phyloP scores from a whole-genome alignment of 2,888 invertebrate species.

The Cataglyphis livida region DNA sequence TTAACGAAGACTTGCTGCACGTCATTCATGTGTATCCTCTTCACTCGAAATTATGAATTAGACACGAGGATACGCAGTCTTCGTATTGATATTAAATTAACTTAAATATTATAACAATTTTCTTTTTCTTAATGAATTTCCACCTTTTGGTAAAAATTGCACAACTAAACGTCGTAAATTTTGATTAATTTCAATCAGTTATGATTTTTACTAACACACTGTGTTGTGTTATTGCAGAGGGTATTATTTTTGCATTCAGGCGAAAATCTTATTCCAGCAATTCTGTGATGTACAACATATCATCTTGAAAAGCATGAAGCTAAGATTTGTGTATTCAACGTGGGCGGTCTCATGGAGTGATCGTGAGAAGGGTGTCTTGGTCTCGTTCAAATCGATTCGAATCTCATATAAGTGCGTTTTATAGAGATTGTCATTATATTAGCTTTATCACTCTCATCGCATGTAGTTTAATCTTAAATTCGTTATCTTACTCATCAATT shows the following conservation, averaged over 20 bases:
- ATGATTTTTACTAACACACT: background rate
- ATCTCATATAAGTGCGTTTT: conserved; percentile 35
- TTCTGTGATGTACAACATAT: conserved; percentile 34
- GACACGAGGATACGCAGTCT: conserved; percentile 23
- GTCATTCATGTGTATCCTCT: conserved; percentile 81
- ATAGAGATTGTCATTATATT: conserved; percentile 41
- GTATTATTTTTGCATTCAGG: conserved; percentile 24
- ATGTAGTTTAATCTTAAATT: conserved; percentile 29
- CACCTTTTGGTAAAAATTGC: conserved; percentile 14
- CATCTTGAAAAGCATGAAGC: conserved; percentile 14
- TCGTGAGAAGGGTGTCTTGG: conserved; percentile 43
- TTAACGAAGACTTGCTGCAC: conserved; percentile 79
- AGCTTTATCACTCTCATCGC: conserved; percentile 41
- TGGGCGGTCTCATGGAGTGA: conserved; percentile 44
- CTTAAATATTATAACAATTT: conserved; percentile 8
- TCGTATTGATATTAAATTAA: conserved; percentile 2
- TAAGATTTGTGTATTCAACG: conserved; percentile 47
- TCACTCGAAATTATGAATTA: conserved; percentile 39
- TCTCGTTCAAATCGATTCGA: conserved; percentile 47
- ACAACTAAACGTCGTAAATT: conserved; percentile 6
- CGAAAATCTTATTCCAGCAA: conserved; percentile 19
- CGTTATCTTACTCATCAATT: conserved; percentile 35
- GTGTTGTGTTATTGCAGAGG: background rate
- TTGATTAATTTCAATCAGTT: conserved; percentile 24
- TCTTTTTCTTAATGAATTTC: background rate